Evolutionary conservation across 2,797 vertebrate species (phyloP).

Genomic region (Huso huso): DNA sequence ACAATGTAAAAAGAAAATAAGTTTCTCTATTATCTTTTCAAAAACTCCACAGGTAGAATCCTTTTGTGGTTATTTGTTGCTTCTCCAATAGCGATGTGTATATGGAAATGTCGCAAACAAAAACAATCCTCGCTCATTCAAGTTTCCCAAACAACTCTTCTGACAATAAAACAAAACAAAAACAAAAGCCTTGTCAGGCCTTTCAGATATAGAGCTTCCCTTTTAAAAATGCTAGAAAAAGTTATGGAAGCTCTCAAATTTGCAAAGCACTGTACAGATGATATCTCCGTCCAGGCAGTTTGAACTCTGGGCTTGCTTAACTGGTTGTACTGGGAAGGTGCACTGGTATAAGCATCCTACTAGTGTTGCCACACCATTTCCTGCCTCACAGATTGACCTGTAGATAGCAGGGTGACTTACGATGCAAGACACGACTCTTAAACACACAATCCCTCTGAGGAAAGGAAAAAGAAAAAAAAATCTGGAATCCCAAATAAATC

Average conservation of each 20-base stretch:
- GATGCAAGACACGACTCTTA: slow-evolving; percentile 40
- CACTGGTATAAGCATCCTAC: slow-evolving; percentile 18
- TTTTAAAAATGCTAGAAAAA: neutral
- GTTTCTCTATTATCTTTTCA: slow-evolving; percentile 14
- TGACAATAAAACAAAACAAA: neutral
- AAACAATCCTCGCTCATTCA: neutral
- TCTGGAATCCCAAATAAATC: slow-evolving; percentile 35
- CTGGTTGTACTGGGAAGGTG: slow-evolving; percentile 6
- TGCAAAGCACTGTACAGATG: neutral
- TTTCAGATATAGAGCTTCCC: neutral
- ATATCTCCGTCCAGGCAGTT: neutral
- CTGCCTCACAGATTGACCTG: slow-evolving; percentile 41
- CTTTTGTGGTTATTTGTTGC: too few species aligned
- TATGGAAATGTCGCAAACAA: too few species aligned
- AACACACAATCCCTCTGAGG: slow-evolving; percentile 33
- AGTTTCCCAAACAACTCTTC: slow-evolving; percentile 8
- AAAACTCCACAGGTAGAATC: too few species aligned
- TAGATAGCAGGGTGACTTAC: slow-evolving; percentile 34
- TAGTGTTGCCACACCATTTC: slow-evolving; percentile 26
- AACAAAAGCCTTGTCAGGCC: neutral
- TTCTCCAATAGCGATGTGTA: too few species aligned
- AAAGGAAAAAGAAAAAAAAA: slow-evolving; percentile 24
- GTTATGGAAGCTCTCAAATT: neutral
- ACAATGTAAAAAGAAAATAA: neutral
- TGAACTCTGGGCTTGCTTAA: neutral